Evolutionary conservation across 1,140 invertebrate genomes (phyloP).

Genomic region (Chironomus tepperi): DNA sequence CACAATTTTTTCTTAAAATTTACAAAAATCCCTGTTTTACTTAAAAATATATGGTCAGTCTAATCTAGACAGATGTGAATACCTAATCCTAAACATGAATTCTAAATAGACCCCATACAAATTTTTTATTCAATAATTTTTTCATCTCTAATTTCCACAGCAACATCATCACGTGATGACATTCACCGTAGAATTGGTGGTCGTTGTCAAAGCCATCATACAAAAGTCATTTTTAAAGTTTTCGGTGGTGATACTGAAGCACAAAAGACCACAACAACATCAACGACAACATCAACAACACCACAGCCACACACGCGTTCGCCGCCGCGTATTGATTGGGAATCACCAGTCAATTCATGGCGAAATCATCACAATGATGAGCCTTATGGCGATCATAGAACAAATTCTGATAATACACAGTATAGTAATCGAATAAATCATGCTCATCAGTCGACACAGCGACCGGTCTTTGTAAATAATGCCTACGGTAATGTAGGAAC

Average conservation of each 20-base stretch:
- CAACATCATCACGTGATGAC: constrained; percentile 83
- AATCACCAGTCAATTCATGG: not conserved
- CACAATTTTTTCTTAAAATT: too few species aligned
- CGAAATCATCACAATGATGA: constrained; percentile 15
- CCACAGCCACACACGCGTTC: constrained; percentile 29
- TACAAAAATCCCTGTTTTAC: too few species aligned
- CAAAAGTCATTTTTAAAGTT: constrained; percentile 94
- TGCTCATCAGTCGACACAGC: not conserved
- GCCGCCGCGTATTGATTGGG: not conserved
- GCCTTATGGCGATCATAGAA: constrained; percentile 25
- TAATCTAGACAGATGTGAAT: too few species aligned
- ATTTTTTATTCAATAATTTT: too few species aligned
- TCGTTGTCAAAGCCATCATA: constrained; percentile 83
- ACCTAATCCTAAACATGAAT: too few species aligned
- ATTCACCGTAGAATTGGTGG: constrained; percentile 82
- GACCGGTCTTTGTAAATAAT: not conserved
- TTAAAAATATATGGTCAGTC: too few species aligned
- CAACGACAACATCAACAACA: constrained; percentile 42
- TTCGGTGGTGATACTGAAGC: constrained; percentile 52
- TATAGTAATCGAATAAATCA: not conserved
- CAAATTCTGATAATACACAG: constrained; percentile 25
- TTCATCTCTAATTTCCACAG: constrained; percentile 34
- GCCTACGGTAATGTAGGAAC: constrained; percentile 28
- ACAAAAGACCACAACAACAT: constrained; percentile 40
- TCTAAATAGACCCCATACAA: too few species aligned